Base-by-base conservation (phyloP, 1,140 invertebrate genomes). In the Macrobrachium rosenbergii region DNA sequence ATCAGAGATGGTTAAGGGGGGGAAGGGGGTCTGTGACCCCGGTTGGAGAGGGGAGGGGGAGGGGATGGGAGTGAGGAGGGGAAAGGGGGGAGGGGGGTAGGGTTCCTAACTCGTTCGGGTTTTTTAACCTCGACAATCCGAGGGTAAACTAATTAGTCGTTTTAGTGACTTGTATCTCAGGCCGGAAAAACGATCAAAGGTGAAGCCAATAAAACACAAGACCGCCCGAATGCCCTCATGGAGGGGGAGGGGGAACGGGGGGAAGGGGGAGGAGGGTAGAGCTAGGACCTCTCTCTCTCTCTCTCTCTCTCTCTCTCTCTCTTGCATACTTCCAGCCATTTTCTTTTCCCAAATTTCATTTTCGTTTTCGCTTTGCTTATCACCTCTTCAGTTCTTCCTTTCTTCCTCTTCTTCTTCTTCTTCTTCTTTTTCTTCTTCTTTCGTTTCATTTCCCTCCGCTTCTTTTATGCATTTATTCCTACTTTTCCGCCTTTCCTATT, bases 131-230 rank as follows among this genome's bases (percentile, higher is more conserved):
- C 37, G 5, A 21, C 37, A 63, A 82, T 69, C 63, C 63, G 45
- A 37, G 23, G 80, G 80, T 82, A 82, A 69, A 82, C 80, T 82
- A 82, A 82, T 82, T 82, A 82, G 43, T n/a, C 28, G 64, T 16
- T 45, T 82, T 69, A 69, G 23, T 45, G 63, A n/a, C 63, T 45
- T 82, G 63, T 82, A 58, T 82, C 80, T 82, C n/a, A 7, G 28
- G 10, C 62, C 5, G 23, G 21, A 82, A 82, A 69, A 82, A 43
- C 21, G 19, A 82, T 82, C 80, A 82, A 82, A 82, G 80, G 21
- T n/a, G 45, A 23, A 37, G 19, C 45, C 63, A 11, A 45, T 69
- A 82, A 82, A 82, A 72, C 43, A 82, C 72, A 28, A 37, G 17
- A 58, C 69, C 62, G 64, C 63, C 23, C 58, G 69, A 82, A 82